A percentile compares a stretch with the other conserved stretches of the same genome.
Conservation (phyloP, 2,113 vertebrate genomes). For the Otis tarda region DNA sequence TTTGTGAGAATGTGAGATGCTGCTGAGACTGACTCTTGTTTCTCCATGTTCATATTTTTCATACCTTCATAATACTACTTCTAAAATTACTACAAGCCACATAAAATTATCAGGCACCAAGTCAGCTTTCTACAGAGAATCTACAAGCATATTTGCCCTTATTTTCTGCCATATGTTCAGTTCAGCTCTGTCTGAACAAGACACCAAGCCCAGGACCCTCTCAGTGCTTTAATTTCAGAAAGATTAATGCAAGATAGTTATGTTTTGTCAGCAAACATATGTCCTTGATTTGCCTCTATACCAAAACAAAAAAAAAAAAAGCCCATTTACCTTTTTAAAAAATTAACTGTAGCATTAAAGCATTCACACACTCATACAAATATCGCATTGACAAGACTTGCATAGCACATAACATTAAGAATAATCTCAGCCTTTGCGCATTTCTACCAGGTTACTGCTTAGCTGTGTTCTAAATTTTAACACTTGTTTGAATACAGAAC, state of each 20-base stretch:
- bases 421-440: background rate
- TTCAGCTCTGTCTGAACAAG: background rate
- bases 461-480: conserved; percentile 18
- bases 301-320: background rate
- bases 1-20: background rate
- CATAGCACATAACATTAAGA: background rate
- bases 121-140: background rate
- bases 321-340: background rate
- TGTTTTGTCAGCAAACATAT: background rate
- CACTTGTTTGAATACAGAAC: background rate
- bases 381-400: background rate
- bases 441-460: background rate
- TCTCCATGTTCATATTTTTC: background rate
- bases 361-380: background rate
- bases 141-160: background rate
- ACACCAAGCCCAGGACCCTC: background rate
- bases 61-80: background rate
- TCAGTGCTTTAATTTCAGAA: background rate
- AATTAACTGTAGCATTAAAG: background rate
- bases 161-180: background rate
- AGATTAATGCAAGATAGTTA: background rate
- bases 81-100: background rate
- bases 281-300: background rate
- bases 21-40: background rate
- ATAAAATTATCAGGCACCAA: background rate